Conservation (phyloP, 2,888 invertebrate species). For the Phanerotoma sp. region DNA sequence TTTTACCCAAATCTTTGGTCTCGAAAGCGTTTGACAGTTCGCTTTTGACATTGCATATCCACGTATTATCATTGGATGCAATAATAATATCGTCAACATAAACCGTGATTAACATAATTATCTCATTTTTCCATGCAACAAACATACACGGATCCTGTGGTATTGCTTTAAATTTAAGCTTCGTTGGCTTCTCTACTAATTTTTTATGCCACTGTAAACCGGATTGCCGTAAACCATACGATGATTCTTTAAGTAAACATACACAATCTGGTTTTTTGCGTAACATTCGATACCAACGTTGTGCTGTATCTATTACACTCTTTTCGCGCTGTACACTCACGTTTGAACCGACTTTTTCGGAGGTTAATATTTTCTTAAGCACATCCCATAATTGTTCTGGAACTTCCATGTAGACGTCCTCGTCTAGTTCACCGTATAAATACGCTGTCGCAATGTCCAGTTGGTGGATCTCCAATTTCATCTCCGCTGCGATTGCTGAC, state of each 20-base stretch:
- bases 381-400: conserved; percentile 16
- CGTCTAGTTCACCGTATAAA: conserved; percentile 21
- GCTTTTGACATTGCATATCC: not conserved
- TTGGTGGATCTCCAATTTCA: conserved; percentile 11
- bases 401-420: conserved; percentile 18
- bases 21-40: not conserved
- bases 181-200: conserved; percentile 10
- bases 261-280: conserved; percentile 5
- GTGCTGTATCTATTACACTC: no score
- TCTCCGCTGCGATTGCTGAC: conserved; percentile 1
- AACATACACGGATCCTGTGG: conserved; percentile 12
- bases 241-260: conserved; percentile 22
- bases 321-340: no score
- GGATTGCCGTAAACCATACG: conserved; percentile 25
- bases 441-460: conserved; percentile 24
- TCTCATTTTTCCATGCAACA: not conserved
- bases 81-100: not conserved
- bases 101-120: not conserved
- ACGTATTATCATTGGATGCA: not conserved
- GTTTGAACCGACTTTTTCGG: no score
- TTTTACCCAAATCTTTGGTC: not conserved
- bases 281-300: no score
- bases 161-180: conserved; percentile 7
- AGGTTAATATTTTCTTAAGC: not conserved
- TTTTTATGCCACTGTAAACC: conserved; percentile 26